Percentiles rank a stretch among this genome's conserved stretches.
Evolutionary conservation across 1,140 invertebrate genomes (phyloP).

Genomic region (Lepidotrigona ventralis): DNA sequence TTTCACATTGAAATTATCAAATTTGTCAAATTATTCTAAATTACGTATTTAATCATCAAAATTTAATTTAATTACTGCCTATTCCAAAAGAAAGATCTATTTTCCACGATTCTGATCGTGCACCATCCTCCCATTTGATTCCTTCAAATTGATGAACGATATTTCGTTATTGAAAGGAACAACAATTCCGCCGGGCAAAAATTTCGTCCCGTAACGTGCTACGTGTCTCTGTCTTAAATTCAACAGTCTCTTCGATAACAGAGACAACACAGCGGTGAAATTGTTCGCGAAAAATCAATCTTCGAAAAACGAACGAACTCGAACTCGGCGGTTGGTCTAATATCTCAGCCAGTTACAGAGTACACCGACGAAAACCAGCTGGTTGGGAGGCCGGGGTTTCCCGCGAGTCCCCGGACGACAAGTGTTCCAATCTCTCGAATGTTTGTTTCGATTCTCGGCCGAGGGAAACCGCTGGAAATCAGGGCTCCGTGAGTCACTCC

Average conservation of each 20-base stretch:
- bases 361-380: not conserved
- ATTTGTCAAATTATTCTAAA: no score
- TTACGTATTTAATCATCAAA: no score
- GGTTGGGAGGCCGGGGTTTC: not conserved
- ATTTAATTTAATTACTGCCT: no score
- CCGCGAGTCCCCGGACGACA: not conserved
- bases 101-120: no score
- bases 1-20: no score
- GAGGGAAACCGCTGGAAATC: slow-evolving; percentile 25
- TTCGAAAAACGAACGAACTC: not conserved
- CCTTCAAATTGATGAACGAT: no score
- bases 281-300: slow-evolving; percentile 15
- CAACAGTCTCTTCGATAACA: not conserved
- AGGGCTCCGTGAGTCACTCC: not conserved
- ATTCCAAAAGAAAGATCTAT: no score
- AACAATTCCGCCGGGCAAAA: no score
- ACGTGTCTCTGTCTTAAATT: not conserved
- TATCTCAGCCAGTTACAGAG: slow-evolving; percentile 9
- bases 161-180: no score
- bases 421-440: slow-evolving; percentile 26
- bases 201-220: no score
- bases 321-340: not conserved
- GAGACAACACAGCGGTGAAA: not conserved
- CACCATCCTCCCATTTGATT: no score
- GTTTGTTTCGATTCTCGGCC: slow-evolving; percentile 29